Percentiles rank a stretch among this genome's conserved stretches.
Evolutionary conservation across 1,140 invertebrate genomes (phyloP).

Genomic region (Lineus longissimus): DNA sequence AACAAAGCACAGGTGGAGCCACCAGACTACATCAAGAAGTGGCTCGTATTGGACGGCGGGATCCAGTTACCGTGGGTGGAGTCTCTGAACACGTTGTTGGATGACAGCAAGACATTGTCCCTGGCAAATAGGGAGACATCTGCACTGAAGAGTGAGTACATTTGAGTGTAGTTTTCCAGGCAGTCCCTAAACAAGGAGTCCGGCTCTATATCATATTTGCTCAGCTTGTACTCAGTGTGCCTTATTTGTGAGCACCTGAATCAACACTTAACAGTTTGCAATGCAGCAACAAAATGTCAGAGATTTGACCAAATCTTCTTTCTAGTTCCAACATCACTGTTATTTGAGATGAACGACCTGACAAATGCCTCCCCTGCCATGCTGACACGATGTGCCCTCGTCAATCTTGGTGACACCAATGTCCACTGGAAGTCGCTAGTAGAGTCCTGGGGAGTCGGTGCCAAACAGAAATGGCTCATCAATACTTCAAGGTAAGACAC

Average conservation of each 20-base stretch:
- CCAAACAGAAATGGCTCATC: slow-evolving; percentile 40
- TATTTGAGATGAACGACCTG: slow-evolving; percentile 45
- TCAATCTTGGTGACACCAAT: slow-evolving; percentile 33
- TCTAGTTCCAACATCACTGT: slow-evolving; percentile 39
- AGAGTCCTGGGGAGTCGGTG: slow-evolving; percentile 40
- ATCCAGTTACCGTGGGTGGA: slow-evolving; percentile 44
- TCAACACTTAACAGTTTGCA: no score
- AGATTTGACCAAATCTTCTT: no score
- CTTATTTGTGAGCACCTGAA: no score
- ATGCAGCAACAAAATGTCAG: no score
- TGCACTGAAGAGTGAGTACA: slow-evolving; percentile 28
- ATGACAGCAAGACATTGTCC: slow-evolving; percentile 31
- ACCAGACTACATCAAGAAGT: slow-evolving; percentile 37
- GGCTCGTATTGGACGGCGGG: slow-evolving; percentile 49
- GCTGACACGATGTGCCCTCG: slow-evolving; percentile 33
- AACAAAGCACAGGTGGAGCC: slow-evolving; percentile 23
- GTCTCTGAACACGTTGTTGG: slow-evolving; percentile 41
- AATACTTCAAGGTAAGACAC: slow-evolving; percentile 39
- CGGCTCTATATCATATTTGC: not conserved
- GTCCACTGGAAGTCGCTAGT: slow-evolving; percentile 41
- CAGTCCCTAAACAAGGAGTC: not conserved
- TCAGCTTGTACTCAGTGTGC: no score
- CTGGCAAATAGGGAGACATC: slow-evolving; percentile 40
- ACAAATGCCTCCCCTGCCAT: slow-evolving; percentile 38
- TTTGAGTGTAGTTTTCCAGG: no score